Conservation (phyloP, 2,113 vertebrate genomes). For the Poeciliopsis prolifica region DNA sequence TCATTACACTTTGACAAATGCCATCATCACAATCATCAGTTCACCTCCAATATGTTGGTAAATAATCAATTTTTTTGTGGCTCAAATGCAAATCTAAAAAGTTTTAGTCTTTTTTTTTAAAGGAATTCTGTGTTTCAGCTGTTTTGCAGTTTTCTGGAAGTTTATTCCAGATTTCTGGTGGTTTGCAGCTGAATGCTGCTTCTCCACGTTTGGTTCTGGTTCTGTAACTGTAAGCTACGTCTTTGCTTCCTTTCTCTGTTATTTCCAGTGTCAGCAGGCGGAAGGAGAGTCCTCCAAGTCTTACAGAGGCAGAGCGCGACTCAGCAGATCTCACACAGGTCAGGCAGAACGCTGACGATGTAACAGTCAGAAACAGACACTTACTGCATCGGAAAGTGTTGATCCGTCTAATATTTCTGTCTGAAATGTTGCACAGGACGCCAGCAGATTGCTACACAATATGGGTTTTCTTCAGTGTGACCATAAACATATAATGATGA, state of each 20-base stretch:
- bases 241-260: neutral
- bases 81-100: too few relatives aligned
- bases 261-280: conserved; percentile 43
- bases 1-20: too few relatives aligned
- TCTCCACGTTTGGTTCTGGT: too few relatives aligned
- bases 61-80: too few relatives aligned
- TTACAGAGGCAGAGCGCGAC: conserved; percentile 45
- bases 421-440: neutral
- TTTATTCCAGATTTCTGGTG: too few relatives aligned
- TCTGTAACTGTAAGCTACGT: neutral
- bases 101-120: neutral
- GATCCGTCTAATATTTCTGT: neutral
- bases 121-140: too few relatives aligned
- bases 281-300: conserved; percentile 37
- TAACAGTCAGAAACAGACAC: neutral
- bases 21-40: too few relatives aligned
- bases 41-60: too few relatives aligned
- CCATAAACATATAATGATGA: too few relatives aligned
- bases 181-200: too few relatives aligned
- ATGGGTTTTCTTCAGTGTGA: too few relatives aligned
- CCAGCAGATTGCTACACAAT: neutral
- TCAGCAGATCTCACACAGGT: conserved; percentile 69
- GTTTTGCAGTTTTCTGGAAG: too few relatives aligned
- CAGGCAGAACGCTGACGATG: neutral
- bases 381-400: neutral